Conservation (phyloP, 2,113 vertebrate genomes). For the Holacanthus passer region DNA sequence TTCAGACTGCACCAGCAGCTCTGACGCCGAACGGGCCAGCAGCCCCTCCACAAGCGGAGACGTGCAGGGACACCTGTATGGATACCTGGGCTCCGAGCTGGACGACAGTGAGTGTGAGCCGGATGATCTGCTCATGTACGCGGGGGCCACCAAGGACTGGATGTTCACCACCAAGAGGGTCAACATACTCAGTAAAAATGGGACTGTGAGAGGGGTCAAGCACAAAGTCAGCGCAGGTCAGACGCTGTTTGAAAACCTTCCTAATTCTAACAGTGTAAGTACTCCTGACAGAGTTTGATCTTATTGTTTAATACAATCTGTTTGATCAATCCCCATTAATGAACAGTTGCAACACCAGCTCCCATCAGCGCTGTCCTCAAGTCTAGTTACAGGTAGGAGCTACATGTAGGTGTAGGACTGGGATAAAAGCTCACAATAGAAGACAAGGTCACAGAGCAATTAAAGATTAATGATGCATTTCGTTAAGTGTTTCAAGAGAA, state of each 20-base stretch:
- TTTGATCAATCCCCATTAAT: neutral
- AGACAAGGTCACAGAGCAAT: conserved; percentile 78
- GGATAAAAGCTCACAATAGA: conserved; percentile 66
- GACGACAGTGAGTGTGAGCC: conserved; percentile 88
- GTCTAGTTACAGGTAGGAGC: conserved; percentile 65
- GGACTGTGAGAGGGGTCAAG: conserved; percentile 96
- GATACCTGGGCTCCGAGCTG: conserved; percentile 86
- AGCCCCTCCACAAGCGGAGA: conserved; percentile 88
- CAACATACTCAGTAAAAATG: conserved; percentile 98
- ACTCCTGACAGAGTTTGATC: neutral
- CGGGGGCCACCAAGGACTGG: conserved; percentile 88
- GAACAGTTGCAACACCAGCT: neutral
- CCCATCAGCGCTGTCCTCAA: conserved; percentile 6
- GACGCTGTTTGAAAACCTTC: conserved; percentile 93
- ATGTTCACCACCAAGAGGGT: conserved; percentile 90
- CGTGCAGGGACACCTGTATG: conserved; percentile 82
- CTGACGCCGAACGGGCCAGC: conserved; percentile 88
- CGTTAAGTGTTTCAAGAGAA: conserved; percentile 79
- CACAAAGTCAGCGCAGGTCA: conserved; percentile 98
- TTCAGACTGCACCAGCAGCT: conserved; percentile 92
- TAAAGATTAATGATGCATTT: conserved; percentile 86
- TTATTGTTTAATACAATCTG: neutral
- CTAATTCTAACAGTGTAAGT: conserved; percentile 90
- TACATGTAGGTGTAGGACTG: conserved; percentile 14
- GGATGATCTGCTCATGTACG: conserved; percentile 89